Conservation (phyloP, 1,140 invertebrate species). For the Mycetomoellerius zeteki region DNA sequence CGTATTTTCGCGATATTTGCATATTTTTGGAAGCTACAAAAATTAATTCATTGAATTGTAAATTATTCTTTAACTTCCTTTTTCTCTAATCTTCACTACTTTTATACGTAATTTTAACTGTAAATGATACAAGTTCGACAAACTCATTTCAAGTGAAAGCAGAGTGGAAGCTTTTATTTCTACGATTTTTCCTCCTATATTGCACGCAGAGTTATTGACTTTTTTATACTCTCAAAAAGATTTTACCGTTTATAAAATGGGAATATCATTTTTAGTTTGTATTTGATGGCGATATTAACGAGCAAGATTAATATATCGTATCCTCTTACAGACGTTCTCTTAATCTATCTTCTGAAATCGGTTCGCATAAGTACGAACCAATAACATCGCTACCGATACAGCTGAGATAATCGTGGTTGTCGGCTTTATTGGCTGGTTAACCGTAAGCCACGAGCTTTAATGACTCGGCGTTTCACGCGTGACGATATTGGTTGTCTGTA, state of each 20-base stretch:
- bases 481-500: constrained; percentile 70
- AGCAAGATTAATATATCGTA: neutral
- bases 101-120: neutral
- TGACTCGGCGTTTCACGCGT: constrained; percentile 63
- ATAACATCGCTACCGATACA: constrained; percentile 25
- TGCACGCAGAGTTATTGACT: neutral
- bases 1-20: neutral
- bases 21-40: neutral
- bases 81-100: neutral
- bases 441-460: constrained; percentile 73
- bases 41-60: neutral
- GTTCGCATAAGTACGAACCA: constrained; percentile 47
- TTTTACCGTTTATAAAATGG: neutral
- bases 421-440: constrained; percentile 72
- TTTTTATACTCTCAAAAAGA: neutral
- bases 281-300: neutral
- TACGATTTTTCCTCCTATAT: neutral
- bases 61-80: neutral
- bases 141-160: constrained; percentile 2
- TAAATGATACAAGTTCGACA: neutral
- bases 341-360: neutral
- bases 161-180: neutral
- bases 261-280: neutral
- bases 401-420: constrained; percentile 63
- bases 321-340: constrained; percentile 3